Evolutionary conservation across 2,113 vertebrate genomes (phyloP).

Genomic region (Turnix velox): DNA sequence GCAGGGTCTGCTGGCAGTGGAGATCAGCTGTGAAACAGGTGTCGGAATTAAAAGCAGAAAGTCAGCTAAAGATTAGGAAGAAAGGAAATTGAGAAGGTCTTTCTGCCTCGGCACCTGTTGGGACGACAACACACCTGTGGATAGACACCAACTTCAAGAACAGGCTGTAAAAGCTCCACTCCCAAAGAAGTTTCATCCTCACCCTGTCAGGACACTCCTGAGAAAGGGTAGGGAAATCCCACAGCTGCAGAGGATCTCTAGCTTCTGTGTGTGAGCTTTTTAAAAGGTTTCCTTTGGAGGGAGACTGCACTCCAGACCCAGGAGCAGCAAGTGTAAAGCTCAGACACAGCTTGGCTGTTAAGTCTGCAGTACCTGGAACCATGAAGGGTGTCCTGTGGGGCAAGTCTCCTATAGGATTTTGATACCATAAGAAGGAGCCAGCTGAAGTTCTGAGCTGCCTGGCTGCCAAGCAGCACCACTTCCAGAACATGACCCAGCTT

Average conservation of each 20-base stretch:
- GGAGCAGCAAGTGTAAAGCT: background rate
- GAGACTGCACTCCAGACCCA: background rate
- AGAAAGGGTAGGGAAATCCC: background rate
- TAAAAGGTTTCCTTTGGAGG: background rate
- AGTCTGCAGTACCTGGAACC: rapidly evolving
- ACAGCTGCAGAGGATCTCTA: background rate
- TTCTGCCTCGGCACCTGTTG: background rate
- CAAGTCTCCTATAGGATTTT: background rate
- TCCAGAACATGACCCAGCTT: slow-evolving; percentile 38
- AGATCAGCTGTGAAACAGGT: background rate
- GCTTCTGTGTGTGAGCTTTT: rapidly evolving
- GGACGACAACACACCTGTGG: background rate
- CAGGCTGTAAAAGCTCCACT: background rate
- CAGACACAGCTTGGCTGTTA: background rate
- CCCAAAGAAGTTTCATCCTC: background rate
- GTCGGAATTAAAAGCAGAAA: background rate
- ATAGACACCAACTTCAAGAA: background rate
- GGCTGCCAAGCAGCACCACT: background rate
- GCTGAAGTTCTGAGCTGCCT: background rate
- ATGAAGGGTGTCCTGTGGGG: background rate
- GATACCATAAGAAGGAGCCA: rapidly evolving
- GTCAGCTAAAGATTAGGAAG: background rate
- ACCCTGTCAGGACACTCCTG: background rate
- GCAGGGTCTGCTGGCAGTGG: background rate
- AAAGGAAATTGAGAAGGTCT: background rate